These are phyloP conservation scores for Bufo bufo DNA, from an alignment of 2,113 vertebrate species.

Conservation along the genomic window DNA sequence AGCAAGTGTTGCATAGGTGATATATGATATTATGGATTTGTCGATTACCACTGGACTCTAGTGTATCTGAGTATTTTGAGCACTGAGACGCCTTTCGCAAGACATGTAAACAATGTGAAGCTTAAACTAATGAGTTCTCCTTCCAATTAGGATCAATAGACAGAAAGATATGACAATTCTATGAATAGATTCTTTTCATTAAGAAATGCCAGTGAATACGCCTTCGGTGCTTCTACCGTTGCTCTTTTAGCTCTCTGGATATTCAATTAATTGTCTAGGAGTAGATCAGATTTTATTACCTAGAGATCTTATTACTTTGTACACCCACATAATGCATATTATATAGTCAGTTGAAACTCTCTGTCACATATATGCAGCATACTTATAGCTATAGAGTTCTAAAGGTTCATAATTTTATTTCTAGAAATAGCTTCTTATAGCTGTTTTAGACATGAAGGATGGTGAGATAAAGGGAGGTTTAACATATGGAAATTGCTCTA, in stretches of 20 bases:
- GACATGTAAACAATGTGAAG: neutral
- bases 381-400: neutral
- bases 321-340: slow-evolving; percentile 14
- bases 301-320: neutral
- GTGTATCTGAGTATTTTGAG: neutral
- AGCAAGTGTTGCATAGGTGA: neutral
- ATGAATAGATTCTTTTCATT: slow-evolving; percentile 13
- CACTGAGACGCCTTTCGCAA: neutral
- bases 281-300: slow-evolving; percentile 31
- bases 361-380: neutral
- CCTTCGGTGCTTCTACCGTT: neutral
- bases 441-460: neutral
- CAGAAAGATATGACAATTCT: neutral
- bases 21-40: neutral
- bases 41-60: neutral
- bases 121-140: neutral
- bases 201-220: slow-evolving; percentile 1
- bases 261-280: neutral
- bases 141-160: neutral
- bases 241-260: slow-evolving; percentile 4
- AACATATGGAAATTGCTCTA: no score
- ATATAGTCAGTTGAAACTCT: neutral
- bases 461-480: neutral
- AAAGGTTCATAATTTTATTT: neutral
- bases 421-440: neutral